Percentiles rank a stretch among this genome's conserved stretches.
phyloP scores from a whole-genome alignment of 1,140 invertebrate species.

The Drosophila elegans region DNA sequence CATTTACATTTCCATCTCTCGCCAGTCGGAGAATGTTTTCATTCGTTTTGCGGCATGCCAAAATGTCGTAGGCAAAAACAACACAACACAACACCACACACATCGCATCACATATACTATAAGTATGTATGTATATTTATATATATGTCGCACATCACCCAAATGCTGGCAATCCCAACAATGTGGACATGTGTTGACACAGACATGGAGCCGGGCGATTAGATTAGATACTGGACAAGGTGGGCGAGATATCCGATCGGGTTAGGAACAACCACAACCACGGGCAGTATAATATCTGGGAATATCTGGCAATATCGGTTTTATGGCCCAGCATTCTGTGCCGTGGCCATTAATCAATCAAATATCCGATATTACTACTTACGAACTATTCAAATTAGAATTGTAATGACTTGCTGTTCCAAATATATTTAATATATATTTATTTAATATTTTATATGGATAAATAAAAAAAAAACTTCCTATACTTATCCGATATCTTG shows the following conservation, averaged over 20 bases:
- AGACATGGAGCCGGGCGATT: conserved; percentile 32
- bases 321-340: conserved; percentile 16
- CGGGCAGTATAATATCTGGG: not conserved
- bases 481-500: too few species aligned
- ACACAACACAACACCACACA: not conserved
- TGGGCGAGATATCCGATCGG: conserved; percentile 19
- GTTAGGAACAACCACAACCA: conserved; percentile 6
- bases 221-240: conserved; percentile 43
- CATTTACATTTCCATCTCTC: conserved; percentile 31
- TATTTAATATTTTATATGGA: too few species aligned
- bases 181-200: conserved; percentile 50
- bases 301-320: not conserved
- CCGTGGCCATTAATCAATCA: conserved; percentile 2
- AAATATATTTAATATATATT: too few species aligned
- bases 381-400: too few species aligned
- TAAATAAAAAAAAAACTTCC: too few species aligned
- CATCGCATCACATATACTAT: not conserved
- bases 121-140: not conserved
- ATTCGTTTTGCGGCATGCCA: conserved; percentile 35
- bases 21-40: conserved; percentile 30
- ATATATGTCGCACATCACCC: not conserved
- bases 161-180: conserved; percentile 44
- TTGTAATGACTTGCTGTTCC: too few species aligned
- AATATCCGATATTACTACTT: not conserved
- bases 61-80: conserved; percentile 23